These are phyloP conservation scores for Asarcornis scutulata DNA, from an alignment of 2,113 vertebrate species.

Conservation along the genomic window DNA sequence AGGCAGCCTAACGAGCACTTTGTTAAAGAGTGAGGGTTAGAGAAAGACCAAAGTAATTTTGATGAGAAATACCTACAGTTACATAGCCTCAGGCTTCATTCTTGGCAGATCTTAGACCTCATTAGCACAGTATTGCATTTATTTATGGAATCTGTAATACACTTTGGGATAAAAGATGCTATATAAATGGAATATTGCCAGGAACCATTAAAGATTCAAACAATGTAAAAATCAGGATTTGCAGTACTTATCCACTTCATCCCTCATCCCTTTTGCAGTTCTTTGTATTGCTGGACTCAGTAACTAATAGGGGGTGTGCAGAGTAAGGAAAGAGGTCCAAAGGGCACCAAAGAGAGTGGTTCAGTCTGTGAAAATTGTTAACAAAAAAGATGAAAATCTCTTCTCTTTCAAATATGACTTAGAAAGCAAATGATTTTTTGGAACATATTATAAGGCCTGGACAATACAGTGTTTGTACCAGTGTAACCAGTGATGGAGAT, in stretches of 20 bases:
- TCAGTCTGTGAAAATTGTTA: neutral
- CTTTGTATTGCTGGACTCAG: neutral
- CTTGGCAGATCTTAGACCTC: neutral
- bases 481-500: neutral
- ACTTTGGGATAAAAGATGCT: neutral
- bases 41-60: neutral
- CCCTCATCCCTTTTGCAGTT: neutral
- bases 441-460: neutral
- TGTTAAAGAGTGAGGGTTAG: neutral
- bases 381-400: neutral
- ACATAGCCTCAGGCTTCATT: neutral
- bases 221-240: neutral
- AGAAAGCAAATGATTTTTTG: neutral
- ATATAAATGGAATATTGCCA: neutral
- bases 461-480: neutral
- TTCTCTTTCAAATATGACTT: neutral
- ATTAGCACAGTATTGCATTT: neutral
- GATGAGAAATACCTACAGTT: neutral
- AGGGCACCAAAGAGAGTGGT: neutral
- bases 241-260: neutral
- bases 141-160: neutral
- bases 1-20: neutral
- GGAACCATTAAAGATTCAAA: neutral
- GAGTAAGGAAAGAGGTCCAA: neutral
- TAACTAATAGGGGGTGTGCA: rapidly evolving